These are phyloP conservation scores for Cistogaster globosa DNA, from an alignment of 2,888 invertebrate genomes.

Conservation along the genomic window DNA sequence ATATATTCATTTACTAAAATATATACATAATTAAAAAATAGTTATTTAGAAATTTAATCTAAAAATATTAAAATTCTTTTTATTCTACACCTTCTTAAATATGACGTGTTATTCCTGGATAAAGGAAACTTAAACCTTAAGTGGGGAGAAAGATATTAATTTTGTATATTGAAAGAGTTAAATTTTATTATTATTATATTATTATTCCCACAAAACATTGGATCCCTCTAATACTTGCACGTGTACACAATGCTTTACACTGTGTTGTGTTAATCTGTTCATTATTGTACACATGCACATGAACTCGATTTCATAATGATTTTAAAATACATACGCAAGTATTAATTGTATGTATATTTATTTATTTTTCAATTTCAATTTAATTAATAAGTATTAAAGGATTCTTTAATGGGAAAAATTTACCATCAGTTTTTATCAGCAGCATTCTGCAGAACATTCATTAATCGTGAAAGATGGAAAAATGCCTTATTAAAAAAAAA, in stretches of 20 bases:
- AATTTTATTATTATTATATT: too few relatives aligned
- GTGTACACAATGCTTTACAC: neutral
- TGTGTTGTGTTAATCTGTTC: neutral
- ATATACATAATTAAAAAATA: too few relatives aligned
- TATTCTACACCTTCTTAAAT: too few relatives aligned
- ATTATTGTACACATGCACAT: neutral
- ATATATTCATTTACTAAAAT: too few relatives aligned
- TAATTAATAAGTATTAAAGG: slow-evolving; percentile 54
- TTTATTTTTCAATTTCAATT: slow-evolving; percentile 34
- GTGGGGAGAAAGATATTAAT: too few relatives aligned
- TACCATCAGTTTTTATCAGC: slow-evolving; percentile 17
- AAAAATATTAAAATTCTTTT: too few relatives aligned
- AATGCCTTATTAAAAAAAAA: neutral
- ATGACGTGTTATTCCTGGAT: too few relatives aligned
- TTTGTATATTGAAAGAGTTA: too few relatives aligned
- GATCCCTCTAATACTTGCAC: neutral
- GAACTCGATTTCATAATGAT: neutral
- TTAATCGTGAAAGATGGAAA: neutral
- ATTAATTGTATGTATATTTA: neutral
- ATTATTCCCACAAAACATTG: too few relatives aligned
- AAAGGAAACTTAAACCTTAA: too few relatives aligned
- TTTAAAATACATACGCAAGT: neutral
- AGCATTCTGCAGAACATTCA: slow-evolving; percentile 1
- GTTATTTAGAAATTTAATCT: too few relatives aligned
- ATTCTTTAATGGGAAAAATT: slow-evolving; percentile 49